phyloP scores from a whole-genome alignment of 2,888 invertebrate genomes.

The Scotopteryx bipunctaria region DNA sequence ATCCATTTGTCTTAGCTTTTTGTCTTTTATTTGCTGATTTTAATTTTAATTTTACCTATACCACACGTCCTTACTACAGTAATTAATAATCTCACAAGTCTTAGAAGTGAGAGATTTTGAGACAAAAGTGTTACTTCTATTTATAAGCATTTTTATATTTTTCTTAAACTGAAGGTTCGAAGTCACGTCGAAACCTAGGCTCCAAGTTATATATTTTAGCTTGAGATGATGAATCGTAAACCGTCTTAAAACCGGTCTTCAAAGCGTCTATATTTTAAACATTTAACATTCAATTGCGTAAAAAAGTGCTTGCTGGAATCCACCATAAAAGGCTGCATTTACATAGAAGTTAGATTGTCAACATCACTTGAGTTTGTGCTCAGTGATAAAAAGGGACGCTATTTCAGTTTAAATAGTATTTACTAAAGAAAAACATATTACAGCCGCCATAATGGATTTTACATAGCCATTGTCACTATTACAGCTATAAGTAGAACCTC shows the following conservation, averaged over 20 bases:
- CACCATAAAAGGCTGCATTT: slow-evolving; percentile 16
- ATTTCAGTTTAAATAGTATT: no score
- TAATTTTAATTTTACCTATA: no score
- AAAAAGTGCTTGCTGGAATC: slow-evolving; percentile 21
- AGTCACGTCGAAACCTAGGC: neutral
- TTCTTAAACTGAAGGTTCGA: neutral
- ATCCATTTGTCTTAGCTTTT: no score
- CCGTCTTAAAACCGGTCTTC: slow-evolving; percentile 24
- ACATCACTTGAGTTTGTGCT: neutral
- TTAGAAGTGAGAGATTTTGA: no score
- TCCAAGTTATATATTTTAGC: slow-evolving; percentile 27
- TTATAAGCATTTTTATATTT: neutral
- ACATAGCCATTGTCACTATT: no score
- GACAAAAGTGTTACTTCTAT: neutral
- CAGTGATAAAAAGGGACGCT: no score
- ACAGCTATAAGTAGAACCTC: no score
- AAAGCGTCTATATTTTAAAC: slow-evolving; percentile 19
- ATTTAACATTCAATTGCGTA: slow-evolving; percentile 14
- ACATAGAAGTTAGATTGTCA: neutral
- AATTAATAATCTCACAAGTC: no score
- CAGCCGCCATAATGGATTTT: no score
- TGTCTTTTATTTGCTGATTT: no score
- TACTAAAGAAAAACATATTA: no score
- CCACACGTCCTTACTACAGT: no score
- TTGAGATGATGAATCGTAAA: slow-evolving; percentile 44